These are phyloP conservation scores for Pseudochirops cupreus DNA, from an alignment of 2,797 vertebrate species.

Conservation along the genomic window DNA sequence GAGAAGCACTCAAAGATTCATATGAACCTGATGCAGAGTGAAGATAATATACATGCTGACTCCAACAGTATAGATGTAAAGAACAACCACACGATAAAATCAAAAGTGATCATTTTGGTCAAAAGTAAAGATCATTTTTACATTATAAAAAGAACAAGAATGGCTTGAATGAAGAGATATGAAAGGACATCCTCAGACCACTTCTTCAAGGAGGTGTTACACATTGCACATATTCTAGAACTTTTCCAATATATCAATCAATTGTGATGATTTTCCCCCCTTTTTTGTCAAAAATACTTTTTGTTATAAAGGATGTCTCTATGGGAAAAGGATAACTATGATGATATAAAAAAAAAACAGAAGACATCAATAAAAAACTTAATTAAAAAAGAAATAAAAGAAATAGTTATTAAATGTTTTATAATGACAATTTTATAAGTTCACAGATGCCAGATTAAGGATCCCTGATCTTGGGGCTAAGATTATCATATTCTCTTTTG, in stretches of 20 bases:
- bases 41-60: neutral
- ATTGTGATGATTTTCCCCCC: neutral
- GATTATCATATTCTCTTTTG: neutral
- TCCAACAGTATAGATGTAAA: neutral
- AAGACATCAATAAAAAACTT: neutral
- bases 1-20: neutral
- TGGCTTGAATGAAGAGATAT: neutral
- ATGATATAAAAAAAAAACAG: neutral
- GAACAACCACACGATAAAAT: neutral
- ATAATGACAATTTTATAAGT: neutral
- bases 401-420: neutral
- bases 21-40: neutral
- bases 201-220: neutral
- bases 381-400: neutral
- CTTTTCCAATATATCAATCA: neutral
- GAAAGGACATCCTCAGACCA: neutral
- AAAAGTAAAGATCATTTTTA: neutral
- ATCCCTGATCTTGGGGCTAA: neutral
- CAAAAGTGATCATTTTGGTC: neutral
- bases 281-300: neutral
- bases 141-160: neutral
- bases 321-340: neutral
- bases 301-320: neutral
- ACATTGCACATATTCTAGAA: neutral
- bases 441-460: neutral